Percentiles rank a stretch among this genome's conserved stretches.
Conservation (phyloP, 2,113 vertebrate genomes). For the Astur gentilis region DNA sequence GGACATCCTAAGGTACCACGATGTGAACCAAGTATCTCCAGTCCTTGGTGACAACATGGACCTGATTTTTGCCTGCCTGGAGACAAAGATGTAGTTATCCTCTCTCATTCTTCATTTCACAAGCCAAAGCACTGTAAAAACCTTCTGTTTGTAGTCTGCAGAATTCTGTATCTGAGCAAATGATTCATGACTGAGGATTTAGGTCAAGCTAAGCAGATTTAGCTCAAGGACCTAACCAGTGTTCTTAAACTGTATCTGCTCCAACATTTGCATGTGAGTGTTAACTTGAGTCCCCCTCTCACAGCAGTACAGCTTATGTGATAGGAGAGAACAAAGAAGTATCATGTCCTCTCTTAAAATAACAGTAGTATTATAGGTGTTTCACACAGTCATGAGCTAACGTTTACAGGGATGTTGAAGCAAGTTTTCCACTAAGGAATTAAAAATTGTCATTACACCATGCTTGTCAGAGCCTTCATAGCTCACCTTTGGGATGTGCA, state of each 20-base stretch:
- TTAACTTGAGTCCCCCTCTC: neutral
- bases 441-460: neutral
- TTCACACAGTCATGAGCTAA: neutral
- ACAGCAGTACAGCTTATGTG: neutral
- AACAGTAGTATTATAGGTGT: neutral
- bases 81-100: neutral
- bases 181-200: neutral
- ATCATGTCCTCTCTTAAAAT: neutral
- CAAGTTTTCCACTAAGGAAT: neutral
- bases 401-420: neutral
- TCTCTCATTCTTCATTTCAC: neutral
- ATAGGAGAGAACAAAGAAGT: neutral
- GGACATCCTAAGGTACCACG: neutral
- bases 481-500: neutral
- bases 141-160: neutral
- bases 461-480: neutral
- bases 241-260: neutral
- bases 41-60: neutral
- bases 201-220: conserved; percentile 5
- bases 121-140: neutral
- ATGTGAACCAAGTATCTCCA: neutral
- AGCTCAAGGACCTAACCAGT: neutral
- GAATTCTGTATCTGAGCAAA: neutral
- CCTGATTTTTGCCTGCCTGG: neutral
- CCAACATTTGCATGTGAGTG: neutral